Evolutionary conservation across 1,140 invertebrate genomes (phyloP), one percentile per base, ranked within the genome.

Genomic region (Odontomachus brunneus): DNA sequence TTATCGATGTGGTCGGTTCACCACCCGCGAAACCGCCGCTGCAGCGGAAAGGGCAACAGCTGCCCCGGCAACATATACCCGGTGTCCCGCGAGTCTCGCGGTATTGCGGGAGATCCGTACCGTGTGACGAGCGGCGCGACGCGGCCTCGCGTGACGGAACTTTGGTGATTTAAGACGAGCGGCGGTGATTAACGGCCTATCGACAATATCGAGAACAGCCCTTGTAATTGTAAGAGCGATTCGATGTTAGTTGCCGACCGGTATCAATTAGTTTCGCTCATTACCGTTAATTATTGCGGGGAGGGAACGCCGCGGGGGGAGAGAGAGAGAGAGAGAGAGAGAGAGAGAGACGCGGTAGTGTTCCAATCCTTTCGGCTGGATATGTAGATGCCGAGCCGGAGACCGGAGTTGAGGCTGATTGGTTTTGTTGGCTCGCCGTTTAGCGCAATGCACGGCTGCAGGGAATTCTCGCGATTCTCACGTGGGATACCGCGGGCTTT

Each of bases 201-300:
- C n/a, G 11, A 7, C 12, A 67, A 3, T 15, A 57, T 69, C 49
- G 51, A 22, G 33, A 22, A 44, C 33, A 19, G n/a, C 17, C 9
- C 49, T 69, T 71, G 33, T 67, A 67, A 67, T 11, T 55, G 22
- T 80, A 80, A 59, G 33, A 80, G 33, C 65, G 38, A 19, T 80
- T 57, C 24, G 5, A 69, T 80, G 51, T 80, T 78, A 67, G 29
- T 17, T 19, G 19, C 29, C 48, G 49, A 14, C 12, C 15, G 3
- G 5, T 44, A 67, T 78, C 51, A 44, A 78, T 78, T 78, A 78
- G 67, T 69, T 57, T 44, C 12, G 44, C 12, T 67, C 63, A 53
- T 76, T 66, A 44, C 19, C 22, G 22, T 78, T 78, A 44, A 67
- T 78, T 78, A 78, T 67, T 44, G 12, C 11, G n/a, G 19, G 53